phyloP scores from a whole-genome alignment of 2,888 invertebrate species.

The Parnassius apollo region DNA sequence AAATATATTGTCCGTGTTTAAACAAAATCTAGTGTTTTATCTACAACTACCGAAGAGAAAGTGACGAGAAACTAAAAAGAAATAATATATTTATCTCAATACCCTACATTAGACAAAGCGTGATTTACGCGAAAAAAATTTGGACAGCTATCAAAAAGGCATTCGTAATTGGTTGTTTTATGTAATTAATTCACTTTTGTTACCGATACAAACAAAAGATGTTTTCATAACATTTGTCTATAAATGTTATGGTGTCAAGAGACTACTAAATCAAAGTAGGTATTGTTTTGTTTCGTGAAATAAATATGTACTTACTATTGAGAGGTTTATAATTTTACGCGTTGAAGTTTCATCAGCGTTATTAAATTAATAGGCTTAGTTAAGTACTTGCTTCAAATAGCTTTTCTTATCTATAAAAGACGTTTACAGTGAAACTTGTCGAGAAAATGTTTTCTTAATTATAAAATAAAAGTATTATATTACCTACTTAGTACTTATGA shows the following conservation, averaged over 20 bases:
- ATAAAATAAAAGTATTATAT: too few relatives aligned
- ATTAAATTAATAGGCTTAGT: conserved; percentile 8
- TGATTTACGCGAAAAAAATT: too few relatives aligned
- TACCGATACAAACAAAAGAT: neutral
- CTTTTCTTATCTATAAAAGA: neutral
- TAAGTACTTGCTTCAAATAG: neutral
- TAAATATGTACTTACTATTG: conserved; percentile 3
- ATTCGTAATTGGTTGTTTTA: neutral
- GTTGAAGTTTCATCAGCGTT: neutral
- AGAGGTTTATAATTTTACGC: conserved; percentile 2
- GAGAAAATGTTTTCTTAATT: too few relatives aligned
- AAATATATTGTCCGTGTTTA: conserved; percentile 49
- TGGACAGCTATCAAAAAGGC: conserved; percentile 1
- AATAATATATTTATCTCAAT: conserved; percentile 2
- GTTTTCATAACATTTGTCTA: neutral
- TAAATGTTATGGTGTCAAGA: neutral
- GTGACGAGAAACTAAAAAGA: conserved; percentile 41
- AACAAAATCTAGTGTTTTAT: conserved; percentile 50
- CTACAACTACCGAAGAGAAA: conserved; percentile 44
- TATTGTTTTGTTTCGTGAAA: neutral
- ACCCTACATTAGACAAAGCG: neutral
- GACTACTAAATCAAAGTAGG: conserved; percentile 1
- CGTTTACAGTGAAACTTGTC: neutral
- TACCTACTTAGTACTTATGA: too few relatives aligned
- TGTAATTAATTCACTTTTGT: neutral